These are phyloP conservation scores for Nicator chloris DNA, from an alignment of 2,113 vertebrate species.

Conservation along the genomic window DNA sequence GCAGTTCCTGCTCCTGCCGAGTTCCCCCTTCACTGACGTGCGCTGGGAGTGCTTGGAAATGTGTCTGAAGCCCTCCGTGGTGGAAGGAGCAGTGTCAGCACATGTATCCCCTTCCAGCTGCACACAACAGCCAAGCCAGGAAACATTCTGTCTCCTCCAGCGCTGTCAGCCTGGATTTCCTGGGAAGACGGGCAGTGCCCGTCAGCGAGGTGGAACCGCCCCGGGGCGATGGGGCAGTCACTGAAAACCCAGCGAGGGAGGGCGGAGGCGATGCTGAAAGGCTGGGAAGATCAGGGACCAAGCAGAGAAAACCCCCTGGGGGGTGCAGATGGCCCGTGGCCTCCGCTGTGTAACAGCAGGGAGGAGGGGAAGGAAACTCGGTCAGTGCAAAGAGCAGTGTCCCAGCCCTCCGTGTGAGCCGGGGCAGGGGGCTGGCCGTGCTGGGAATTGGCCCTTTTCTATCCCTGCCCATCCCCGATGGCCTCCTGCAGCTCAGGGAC, in stretches of 20 bases:
- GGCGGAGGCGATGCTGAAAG: not conserved
- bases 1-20: not conserved
- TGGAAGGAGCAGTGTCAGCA: not conserved
- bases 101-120: not conserved
- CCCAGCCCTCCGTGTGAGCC: fast-evolving
- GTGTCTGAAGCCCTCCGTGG: not conserved
- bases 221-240: fast-evolving
- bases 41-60: fast-evolving
- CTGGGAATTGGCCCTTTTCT: not conserved
- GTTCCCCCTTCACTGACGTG: fast-evolving
- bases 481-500: not conserved
- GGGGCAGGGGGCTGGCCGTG: not conserved
- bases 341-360: not conserved
- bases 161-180: not conserved
- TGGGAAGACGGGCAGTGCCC: not conserved
- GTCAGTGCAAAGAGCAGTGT: fast-evolving
- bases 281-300: not conserved
- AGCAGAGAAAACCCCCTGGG: too few species aligned
- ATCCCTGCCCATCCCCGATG: not conserved
- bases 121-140: not conserved
- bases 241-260: not conserved
- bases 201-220: fast-evolving
- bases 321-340: not conserved
- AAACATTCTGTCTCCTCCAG: not conserved
- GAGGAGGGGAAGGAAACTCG: not conserved